Base-by-base conservation (phyloP, 2,113 vertebrate genomes). In the Abramis brama region DNA sequence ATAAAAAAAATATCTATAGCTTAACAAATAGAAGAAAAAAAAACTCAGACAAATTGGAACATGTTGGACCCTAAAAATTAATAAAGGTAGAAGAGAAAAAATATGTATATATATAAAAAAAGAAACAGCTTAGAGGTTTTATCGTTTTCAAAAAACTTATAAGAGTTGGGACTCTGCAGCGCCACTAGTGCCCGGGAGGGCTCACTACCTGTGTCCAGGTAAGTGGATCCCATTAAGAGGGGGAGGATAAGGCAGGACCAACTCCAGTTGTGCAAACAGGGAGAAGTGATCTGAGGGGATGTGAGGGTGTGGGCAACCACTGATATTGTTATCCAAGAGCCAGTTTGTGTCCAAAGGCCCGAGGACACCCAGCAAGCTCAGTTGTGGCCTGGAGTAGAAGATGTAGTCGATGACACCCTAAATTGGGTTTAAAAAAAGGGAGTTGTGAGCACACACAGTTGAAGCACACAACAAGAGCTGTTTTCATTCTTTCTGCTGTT, bases 241-340 rank as follows among this genome's bases (percentile, higher is more conserved):
- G 91, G 96, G 96, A 91, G 96, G 83, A 89, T 97, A 96, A 94
- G 97, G 96, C 95, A 98, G 96, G 92, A 97, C 94, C 93, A 99
- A 95, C 97, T 99, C 98, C 93, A 99, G 96, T 94, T 99, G 97
- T 96, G 96, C 96, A 94, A 97, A 98, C 94, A 99, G 96, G 91
- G 97, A 99, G 96, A 99, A 99, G 96, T 99, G 98, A 96, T 99
- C 97, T 52, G 98, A 99, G 91, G 97, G 97, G 94, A 99, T 97
- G 91, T 98, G 97, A 82, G 97, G 97, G 86, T 99, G 97, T 36
- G 97, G 98, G 93, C 97, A 99, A 94, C 98, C 98, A 87, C 92
- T 96, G 95, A 99, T 95, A 94, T 97, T 97, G 95, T 99, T 99
- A 94, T 99, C 97, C 93, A 96, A 93, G 83, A 99, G 96, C 98